These are phyloP conservation scores for Pelochelys cantorii DNA, from an alignment of 2,797 vertebrate genomes.

Conservation along the genomic window DNA sequence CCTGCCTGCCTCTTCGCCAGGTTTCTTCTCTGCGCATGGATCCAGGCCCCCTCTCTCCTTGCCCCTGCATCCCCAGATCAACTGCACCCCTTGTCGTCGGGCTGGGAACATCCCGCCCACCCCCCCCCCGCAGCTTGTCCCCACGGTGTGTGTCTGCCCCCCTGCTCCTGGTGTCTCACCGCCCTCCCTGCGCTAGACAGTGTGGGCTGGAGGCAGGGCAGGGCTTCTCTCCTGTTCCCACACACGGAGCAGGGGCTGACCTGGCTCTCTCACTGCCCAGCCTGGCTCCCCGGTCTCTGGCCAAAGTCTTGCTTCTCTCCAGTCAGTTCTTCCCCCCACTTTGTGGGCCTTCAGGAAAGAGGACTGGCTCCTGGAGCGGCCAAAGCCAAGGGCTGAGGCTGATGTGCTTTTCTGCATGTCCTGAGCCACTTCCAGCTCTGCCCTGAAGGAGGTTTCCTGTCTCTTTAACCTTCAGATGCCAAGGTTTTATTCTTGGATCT, in stretches of 20 bases:
- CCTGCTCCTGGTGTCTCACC: background rate
- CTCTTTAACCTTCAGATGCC: background rate
- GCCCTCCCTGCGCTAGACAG: background rate
- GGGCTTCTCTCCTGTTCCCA: background rate
- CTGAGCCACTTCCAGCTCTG: background rate
- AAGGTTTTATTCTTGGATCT: too few relatives aligned
- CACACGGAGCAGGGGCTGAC: background rate
- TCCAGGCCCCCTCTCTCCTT: too few relatives aligned
- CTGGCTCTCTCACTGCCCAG: background rate
- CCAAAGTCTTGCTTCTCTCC: background rate
- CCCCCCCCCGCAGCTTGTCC: background rate
- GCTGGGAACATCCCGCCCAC: background rate
- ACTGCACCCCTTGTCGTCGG: background rate
- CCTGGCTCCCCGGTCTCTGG: too few relatives aligned
- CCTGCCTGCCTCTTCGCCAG: too few relatives aligned
- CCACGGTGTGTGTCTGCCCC: background rate
- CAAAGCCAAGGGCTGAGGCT: background rate
- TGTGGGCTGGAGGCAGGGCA: background rate
- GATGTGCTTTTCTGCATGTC: background rate
- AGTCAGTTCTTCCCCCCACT: background rate
- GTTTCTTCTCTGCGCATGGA: too few relatives aligned
- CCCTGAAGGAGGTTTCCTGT: background rate
- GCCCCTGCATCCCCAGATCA: background rate
- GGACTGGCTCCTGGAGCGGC: background rate
- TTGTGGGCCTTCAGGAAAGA: background rate